Percentiles rank a stretch among this genome's conserved stretches.
These are phyloP conservation scores for Anoplius nigerrimus DNA, from an alignment of 2,888 invertebrate genomes.

Conservation along the genomic window DNA sequence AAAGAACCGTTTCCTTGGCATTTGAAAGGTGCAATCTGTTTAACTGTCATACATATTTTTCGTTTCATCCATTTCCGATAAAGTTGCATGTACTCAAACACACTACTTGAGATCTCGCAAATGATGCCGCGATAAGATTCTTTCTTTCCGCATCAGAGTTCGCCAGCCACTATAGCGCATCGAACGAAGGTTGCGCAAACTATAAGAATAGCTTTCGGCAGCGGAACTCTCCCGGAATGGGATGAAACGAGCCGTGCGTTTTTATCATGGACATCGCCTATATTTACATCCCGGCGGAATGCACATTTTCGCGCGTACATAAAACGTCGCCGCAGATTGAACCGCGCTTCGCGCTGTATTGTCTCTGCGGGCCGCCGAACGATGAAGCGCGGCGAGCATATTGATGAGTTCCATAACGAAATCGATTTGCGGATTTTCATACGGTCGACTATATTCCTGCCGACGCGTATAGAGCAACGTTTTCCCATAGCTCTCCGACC, in stretches of 20 bases:
- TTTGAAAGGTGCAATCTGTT: too few relatives aligned
- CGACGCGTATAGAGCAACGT: too few relatives aligned
- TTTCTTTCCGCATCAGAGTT: too few relatives aligned
- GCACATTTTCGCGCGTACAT: conserved; percentile 4
- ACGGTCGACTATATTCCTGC: background rate
- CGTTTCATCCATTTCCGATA: too few relatives aligned
- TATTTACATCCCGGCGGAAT: background rate
- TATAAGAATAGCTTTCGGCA: conserved; percentile 8
- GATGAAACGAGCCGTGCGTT: background rate
- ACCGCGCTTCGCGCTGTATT: conserved; percentile 5
- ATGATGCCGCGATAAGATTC: too few relatives aligned
- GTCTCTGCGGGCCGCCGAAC: conserved; percentile 1
- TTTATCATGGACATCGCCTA: too few relatives aligned
- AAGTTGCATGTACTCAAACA: too few relatives aligned
- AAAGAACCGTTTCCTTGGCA: too few relatives aligned
- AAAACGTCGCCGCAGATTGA: conserved; percentile 10
- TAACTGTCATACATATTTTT: too few relatives aligned
- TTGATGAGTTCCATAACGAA: conserved; percentile 17
- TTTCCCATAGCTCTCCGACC: too few relatives aligned
- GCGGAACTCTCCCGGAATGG: background rate
- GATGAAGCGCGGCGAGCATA: conserved; percentile 11
- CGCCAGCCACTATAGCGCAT: background rate
- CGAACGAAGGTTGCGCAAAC: too few relatives aligned
- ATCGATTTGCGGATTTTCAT: conserved; percentile 13
- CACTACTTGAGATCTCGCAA: too few relatives aligned